Evolutionary conservation across 2,888 invertebrate genomes (phyloP), one percentile per base, ranked within the genome.

Genomic region (Eurois occulta): DNA sequence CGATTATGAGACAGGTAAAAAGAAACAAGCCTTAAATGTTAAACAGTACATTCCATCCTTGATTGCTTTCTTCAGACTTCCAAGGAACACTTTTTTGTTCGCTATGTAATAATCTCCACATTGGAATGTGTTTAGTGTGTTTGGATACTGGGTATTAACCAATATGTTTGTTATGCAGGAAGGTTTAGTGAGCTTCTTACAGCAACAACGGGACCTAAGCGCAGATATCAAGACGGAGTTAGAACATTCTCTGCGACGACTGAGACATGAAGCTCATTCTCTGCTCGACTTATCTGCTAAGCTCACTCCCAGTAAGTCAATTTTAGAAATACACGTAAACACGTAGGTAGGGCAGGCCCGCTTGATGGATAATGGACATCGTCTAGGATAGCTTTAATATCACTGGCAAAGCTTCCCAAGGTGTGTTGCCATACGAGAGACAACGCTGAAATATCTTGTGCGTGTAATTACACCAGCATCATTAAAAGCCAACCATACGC

Each of bases 201-300:
- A 97, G 76, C 91, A 94, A n/a, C 95, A 96, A 88, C 88, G 94
- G 16, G 96, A 97, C 88, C 88, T 97, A 55, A 96, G 97, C 76
- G 93, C 96, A 0, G 97, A 97, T 85, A 95, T 98, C 77, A 97
- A 97, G 90, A 97, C 97, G 41, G 98, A 98, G 91, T 94, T 98
- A 78, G 97, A 97, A 74, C 95, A 96, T 66, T 98, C 98, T 87
- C 92, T 98, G 85, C 97, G 97, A 72, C 97, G 98, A 38, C 93
- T 98, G 72, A 97, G 97, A 81, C 92, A 96, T 16, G 98, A 98
- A 90, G 98, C 98, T 0, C 97, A 98, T 55, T 97, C 97, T 38
- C 94, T 98, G 84, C 94, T 98, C 67, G 97, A 97, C 52, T 92
- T 98, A n/a, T 97, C 97, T 0, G 90, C 94, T 7, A 91, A 91